Evolutionary conservation across 2,797 vertebrate species (phyloP).

Genomic region (Catharus ustulatus): DNA sequence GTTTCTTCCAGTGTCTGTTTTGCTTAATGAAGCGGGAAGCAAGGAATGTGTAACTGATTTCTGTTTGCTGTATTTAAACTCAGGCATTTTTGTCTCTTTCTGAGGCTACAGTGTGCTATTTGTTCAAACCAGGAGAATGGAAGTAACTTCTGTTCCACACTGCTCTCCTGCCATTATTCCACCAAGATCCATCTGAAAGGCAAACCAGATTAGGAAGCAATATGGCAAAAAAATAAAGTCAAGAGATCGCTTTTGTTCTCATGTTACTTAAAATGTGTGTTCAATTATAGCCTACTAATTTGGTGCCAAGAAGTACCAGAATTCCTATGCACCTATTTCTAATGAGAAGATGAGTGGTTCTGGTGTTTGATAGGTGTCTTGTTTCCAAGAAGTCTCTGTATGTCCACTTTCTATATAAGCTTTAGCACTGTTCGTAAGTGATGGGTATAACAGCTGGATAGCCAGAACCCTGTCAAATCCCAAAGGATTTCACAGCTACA

Average conservation of each 20-base stretch:
- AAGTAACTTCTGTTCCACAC: background rate
- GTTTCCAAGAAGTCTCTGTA: background rate
- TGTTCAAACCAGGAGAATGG: background rate
- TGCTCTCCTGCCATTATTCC: background rate
- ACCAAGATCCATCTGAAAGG: background rate
- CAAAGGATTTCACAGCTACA: background rate
- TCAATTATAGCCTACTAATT: background rate
- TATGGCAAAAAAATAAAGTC: background rate
- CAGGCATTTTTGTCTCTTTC: background rate
- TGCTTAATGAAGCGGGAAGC: slow-evolving; percentile 1
- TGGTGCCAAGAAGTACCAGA: background rate
- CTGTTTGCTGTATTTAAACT: background rate
- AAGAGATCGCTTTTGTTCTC: background rate
- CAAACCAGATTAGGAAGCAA: background rate
- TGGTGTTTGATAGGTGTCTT: background rate
- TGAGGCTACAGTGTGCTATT: background rate
- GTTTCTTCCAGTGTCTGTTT: slow-evolving; percentile 37
- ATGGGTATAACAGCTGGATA: background rate
- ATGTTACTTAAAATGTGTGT: background rate
- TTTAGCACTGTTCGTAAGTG: background rate
- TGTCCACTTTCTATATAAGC: accelerated
- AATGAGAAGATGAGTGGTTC: background rate
- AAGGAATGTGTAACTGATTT: slow-evolving; percentile 45
- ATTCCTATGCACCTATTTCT: background rate
- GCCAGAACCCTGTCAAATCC: background rate